A percentile compares a stretch with the other conserved stretches of the same genome.
phyloP scores from a whole-genome alignment of 2,113 vertebrate genomes.

The Pteronura brasiliensis region DNA sequence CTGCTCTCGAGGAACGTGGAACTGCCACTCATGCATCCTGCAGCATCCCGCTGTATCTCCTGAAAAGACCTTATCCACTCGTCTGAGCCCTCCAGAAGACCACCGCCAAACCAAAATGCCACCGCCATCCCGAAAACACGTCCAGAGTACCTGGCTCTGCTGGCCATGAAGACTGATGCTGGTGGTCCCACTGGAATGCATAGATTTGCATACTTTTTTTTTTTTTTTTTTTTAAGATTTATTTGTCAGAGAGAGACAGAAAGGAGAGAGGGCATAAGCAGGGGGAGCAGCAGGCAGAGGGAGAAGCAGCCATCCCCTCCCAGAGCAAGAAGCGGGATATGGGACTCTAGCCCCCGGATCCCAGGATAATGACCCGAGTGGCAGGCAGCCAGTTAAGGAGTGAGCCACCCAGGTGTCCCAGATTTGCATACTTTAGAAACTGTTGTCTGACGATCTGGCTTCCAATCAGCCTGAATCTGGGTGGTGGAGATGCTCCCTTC shows the following conservation, averaged over 20 bases:
- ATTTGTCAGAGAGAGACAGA: not conserved
- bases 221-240: not conserved
- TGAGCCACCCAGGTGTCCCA: not conserved
- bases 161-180: not conserved
- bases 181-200: too few species aligned
- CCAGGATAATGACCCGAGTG: not conserved
- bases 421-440: not conserved
- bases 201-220: not conserved
- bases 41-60: not conserved
- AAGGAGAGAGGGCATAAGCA: not conserved
- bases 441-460: not conserved
- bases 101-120: too few species aligned
- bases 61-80: not conserved
- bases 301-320: too few species aligned
- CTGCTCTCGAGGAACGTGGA: not conserved
- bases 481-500: not conserved
- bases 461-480: not conserved
- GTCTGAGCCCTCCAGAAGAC: not conserved
- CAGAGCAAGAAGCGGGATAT: not conserved
- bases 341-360: not conserved
- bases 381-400: not conserved
- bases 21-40: too few species aligned
- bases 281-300: too few species aligned
- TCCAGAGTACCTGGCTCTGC: not conserved
- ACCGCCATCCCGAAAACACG: not conserved